Base-by-base conservation (phyloP, 2,797 vertebrate genomes). In the Macropodus opercularis region DNA sequence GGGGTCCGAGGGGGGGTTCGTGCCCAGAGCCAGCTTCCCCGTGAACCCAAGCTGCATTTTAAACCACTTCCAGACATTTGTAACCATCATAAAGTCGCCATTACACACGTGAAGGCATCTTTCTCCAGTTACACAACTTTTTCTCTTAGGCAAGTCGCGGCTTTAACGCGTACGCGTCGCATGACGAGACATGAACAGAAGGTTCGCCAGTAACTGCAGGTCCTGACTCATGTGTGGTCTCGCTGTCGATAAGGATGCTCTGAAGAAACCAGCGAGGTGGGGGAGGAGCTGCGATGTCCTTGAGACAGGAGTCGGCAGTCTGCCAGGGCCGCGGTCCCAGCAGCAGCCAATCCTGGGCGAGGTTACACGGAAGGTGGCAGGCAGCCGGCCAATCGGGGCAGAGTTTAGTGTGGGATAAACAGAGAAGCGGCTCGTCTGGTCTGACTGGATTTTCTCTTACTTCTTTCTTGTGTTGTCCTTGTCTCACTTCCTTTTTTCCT, bases 391-490 rank as follows among this genome's bases (percentile, higher is more conserved):
- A 87, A 74, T 85, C 58, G 24, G 73, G 17, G 42, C 3, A 46
- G 46, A 62, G 83, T 38, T 70, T 57, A 46, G 24, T 60, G 53
- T n/a, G 35, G 63, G 42, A 54, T 47, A 57, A 63, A 22, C 41
- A 14, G 42, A 9, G 11, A 53, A 75, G 77, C 21, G 12, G 76
- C 72, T 69, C 2, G 6, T 66, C 85, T 52, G 80, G 85, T 85
- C 75, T 6, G 46, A 80, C 85, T 10, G 55, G 83, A 87, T 87
- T 77, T 63, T 64, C 69, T 48, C 49, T 43, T 17, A 14, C 61
- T 49, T 54, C 52, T 69, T 27, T 69, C 54, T 46, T 23, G 0
- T 32, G 17, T 50, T 66, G 21, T 49, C 17, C 42, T 64, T 43
- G 19, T 75, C 64, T 75, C 72, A 46, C 69, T 65, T 67, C 61